Evolutionary conservation across 2,888 invertebrate species (phyloP), one percentile per base, ranked within the genome.

Genomic region (Bruchidius siliquastri): DNA sequence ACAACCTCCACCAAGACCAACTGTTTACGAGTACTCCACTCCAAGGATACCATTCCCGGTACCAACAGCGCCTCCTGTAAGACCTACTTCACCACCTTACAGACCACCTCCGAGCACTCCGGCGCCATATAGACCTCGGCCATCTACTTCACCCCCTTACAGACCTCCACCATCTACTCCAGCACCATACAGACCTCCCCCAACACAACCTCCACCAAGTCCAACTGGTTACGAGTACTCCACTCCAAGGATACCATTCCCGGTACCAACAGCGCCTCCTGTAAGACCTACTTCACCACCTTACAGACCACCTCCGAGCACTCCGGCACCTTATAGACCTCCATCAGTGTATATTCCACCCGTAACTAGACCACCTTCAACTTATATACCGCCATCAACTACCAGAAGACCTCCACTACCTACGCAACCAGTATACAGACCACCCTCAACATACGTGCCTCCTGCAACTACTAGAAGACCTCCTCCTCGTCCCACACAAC

Each of bases 311-410:
- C 76, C 81, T 20, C 76, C 82, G 10, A 69, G 21, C 21, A 69
- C 79, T 69, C 75, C 77, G n/a, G 78, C 79, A 13, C 76, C 79
- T 20, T 74, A 73, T 76, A 72, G 77, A 71, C 79, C 81, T 69
- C 76, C 77, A 49, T 13, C 49, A 49, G 26, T 26, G 2, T 26
- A 26, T 6, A 22, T 68, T 13, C 69, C 69, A n/a, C 69, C 69
- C 21, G n/a, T 20, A 21, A 69, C 69, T n/a, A 69, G 69, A 21
- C 69, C 69, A 4, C 69, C 69, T 20, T n/a, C 69, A 13, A 49
- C 18, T 49, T 49, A 49, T 49, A 8, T 30, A 30, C 30, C 30
- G 3, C 30, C 30, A 6, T 3, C 30, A 30, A 30, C 30, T 30
- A 30, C 30, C 8, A 30, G 30, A 8, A 30, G 30, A 69, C 69